Conservation (phyloP, 2,113 vertebrate genomes). For the Alligator sinensis region DNA sequence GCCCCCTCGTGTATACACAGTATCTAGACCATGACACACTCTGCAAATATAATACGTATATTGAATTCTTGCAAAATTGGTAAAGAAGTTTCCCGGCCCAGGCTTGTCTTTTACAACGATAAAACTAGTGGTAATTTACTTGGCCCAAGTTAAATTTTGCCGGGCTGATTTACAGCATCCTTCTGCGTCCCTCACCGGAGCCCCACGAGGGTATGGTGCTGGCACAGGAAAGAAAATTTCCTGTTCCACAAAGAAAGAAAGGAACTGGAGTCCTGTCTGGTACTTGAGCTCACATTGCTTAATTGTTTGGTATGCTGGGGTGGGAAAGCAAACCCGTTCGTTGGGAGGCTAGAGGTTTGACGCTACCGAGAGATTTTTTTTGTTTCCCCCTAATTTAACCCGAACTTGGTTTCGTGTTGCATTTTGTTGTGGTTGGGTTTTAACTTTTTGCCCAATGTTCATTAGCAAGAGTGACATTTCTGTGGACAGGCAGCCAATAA, state of each 20-base stretch:
- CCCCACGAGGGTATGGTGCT: neutral
- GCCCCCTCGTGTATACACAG: neutral
- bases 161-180: neutral
- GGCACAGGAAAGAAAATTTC: neutral
- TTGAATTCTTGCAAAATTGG: neutral
- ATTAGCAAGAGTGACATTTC: constrained; percentile 77
- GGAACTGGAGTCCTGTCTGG: neutral
- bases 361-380: neutral
- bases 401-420: neutral
- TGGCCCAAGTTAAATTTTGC: neutral
- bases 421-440: neutral
- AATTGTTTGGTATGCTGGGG: constrained; percentile 13
- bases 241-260: neutral
- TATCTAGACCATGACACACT: neutral
- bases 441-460: constrained; percentile 43
- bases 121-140: neutral
- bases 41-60: neutral
- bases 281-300: neutral
- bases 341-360: neutral
- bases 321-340: constrained; percentile 1
- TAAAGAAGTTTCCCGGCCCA: neutral
- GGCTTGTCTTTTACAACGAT: neutral
- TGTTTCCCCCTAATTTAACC: neutral
- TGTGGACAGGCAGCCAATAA: constrained; percentile 74
- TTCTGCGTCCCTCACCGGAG: neutral